These are phyloP conservation scores for Sinonovacula constricta DNA, from an alignment of 1,140 invertebrate genomes.

Conservation along the genomic window DNA sequence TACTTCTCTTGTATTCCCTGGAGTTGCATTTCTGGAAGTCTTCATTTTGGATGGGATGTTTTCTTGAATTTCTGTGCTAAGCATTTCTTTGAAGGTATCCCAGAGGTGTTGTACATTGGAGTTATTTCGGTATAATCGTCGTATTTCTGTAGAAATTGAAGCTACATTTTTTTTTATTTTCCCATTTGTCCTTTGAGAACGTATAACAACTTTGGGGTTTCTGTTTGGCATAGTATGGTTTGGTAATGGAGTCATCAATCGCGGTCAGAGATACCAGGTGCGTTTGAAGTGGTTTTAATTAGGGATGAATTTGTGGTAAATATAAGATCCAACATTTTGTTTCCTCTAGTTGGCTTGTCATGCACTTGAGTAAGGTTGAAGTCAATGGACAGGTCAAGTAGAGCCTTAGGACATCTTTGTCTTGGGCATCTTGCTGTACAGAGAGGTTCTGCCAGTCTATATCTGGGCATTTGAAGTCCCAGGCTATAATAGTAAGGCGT, in stretches of 20 bases:
- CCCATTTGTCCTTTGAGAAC: conserved; percentile 30
- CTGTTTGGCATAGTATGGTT: neutral
- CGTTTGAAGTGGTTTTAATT: neutral
- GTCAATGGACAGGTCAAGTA: neutral
- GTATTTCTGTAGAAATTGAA: neutral
- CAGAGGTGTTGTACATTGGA: neutral
- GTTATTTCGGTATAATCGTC: neutral
- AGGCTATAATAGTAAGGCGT: neutral
- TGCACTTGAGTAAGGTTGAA: conserved; percentile 18
- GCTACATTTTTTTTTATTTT: neutral
- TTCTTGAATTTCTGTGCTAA: neutral
- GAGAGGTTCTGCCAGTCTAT: conserved; percentile 19
- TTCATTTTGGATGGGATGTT: neutral
- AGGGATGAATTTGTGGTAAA: conserved; percentile 33
- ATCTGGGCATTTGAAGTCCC: conserved; percentile 16
- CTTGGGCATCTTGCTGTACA: neutral
- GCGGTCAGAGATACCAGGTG: conserved; percentile 19
- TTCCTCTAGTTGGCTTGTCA: conserved; percentile 28
- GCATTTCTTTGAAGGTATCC: neutral
- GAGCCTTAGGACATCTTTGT: conserved; percentile 21
- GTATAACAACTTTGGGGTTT: neutral
- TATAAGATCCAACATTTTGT: conserved; percentile 27
- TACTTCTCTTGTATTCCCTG: neutral
- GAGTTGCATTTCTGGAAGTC: neutral
- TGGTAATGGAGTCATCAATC: conserved; percentile 17